Evolutionary conservation across 2,888 invertebrate genomes (phyloP).

Genomic region (Helobdella robusta): DNA sequence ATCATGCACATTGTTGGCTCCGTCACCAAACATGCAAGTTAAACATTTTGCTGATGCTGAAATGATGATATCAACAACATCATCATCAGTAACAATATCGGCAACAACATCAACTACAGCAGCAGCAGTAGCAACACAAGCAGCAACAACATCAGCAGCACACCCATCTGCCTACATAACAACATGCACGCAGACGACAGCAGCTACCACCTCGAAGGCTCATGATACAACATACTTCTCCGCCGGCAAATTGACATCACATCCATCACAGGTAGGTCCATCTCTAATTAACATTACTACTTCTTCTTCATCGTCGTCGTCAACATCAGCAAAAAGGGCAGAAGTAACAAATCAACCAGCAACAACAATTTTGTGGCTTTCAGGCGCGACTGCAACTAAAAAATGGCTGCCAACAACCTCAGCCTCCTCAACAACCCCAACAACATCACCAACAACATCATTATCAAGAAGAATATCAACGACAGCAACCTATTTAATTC

Average conservation of each 20-base stretch:
- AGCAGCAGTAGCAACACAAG: not conserved
- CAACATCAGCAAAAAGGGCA: not conserved
- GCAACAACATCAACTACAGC: not conserved
- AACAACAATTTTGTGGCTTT: not conserved
- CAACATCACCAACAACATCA: conserved; percentile 3
- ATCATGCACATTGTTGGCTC: not conserved
- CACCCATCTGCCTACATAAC: too few relatives aligned
- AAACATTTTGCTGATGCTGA: not conserved
- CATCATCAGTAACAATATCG: not conserved
- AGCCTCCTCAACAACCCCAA: conserved; percentile 2
- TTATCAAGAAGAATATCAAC: not conserved
- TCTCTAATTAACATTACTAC: not conserved
- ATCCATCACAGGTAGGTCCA: not conserved
- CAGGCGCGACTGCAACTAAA: not conserved
- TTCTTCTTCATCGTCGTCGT: not conserved
- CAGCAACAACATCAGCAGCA: not conserved
- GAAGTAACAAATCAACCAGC: not conserved
- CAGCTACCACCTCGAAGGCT: not conserved
- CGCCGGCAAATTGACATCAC: too few relatives aligned
- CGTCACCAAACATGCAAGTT: not conserved
- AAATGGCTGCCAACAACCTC: not conserved
- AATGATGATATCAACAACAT: too few relatives aligned
- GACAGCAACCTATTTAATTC: not conserved
- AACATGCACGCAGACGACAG: not conserved
- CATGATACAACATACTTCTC: too few relatives aligned